A percentile compares a stretch with the other conserved stretches of the same genome.
Evolutionary conservation across 2,888 invertebrate genomes (phyloP).

Genomic region (Unio delphinus): DNA sequence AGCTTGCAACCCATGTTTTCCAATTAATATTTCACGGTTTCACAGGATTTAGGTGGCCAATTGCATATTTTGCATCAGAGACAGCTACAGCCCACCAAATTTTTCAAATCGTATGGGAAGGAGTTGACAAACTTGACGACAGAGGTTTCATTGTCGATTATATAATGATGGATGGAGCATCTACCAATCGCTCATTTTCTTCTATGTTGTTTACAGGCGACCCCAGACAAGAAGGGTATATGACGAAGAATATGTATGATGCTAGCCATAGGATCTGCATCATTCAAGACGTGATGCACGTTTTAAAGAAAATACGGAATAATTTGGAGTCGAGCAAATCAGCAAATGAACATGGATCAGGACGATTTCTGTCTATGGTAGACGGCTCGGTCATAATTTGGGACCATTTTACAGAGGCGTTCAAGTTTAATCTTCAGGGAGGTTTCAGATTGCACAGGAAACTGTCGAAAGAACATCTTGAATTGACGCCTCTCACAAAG

Average conservation of each 20-base stretch:
- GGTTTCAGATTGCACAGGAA: conserved; percentile 10
- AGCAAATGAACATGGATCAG: too few species aligned
- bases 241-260: too few species aligned
- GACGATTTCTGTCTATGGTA: too few species aligned
- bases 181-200: conserved; percentile 10
- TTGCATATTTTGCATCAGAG: conserved; percentile 25
- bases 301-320: too few species aligned
- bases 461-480: conserved; percentile 10
- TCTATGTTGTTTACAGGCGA: too few species aligned
- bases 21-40: conserved; percentile 14
- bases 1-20: conserved; percentile 18
- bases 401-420: too few species aligned
- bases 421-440: conserved; percentile 7
- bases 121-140: conserved; percentile 11
- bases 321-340: too few species aligned
- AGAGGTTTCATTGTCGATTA: conserved; percentile 13
- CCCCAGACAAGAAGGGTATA: too few species aligned
- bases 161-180: conserved; percentile 20
- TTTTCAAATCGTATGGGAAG: conserved; percentile 9
- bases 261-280: too few species aligned
- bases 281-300: too few species aligned
- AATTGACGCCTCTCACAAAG: conserved; percentile 6
- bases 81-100: conserved; percentile 10
- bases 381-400: too few species aligned
- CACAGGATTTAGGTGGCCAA: conserved; percentile 18